A percentile compares a stretch with the other conserved stretches of the same genome.
Conservation (phyloP, 2,113 vertebrate species). For the Microcebus ravelobensis region DNA sequence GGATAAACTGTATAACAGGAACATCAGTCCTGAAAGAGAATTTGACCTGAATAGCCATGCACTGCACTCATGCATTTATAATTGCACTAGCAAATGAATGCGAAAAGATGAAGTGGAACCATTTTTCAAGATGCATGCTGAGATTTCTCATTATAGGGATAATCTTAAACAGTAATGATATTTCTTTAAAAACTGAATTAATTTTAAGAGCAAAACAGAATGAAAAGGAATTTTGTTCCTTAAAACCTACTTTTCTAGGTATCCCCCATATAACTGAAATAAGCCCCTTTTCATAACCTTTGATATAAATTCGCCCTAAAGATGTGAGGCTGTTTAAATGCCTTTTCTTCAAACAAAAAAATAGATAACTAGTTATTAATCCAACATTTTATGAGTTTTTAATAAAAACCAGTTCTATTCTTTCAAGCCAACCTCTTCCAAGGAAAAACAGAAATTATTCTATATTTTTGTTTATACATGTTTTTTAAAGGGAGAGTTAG, state of each 20-base stretch:
- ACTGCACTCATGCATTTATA: slow-evolving; percentile 61
- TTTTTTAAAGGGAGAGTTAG: slow-evolving; percentile 50
- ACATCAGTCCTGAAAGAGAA: slow-evolving; percentile 63
- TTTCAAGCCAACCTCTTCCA: slow-evolving; percentile 25
- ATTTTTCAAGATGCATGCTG: slow-evolving; percentile 61
- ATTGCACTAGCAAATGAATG: slow-evolving; percentile 22
- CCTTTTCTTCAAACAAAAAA: slow-evolving; percentile 3
- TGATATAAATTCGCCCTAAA: neutral
- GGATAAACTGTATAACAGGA: slow-evolving; percentile 58
- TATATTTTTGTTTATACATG: slow-evolving; percentile 23
- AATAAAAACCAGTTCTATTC: slow-evolving; percentile 36
- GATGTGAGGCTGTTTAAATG: neutral
- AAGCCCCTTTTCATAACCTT: neutral
- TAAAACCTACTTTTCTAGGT: neutral
- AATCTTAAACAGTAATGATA: slow-evolving; percentile 54
- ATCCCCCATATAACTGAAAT: neutral
- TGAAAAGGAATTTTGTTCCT: neutral
- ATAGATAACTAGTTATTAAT: neutral
- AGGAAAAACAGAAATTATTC: neutral
- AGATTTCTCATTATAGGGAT: slow-evolving; percentile 69
- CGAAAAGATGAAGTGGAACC: slow-evolving; percentile 43
- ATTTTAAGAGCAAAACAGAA: slow-evolving; percentile 47
- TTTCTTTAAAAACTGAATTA: slow-evolving; percentile 53
- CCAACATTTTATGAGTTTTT: neutral
- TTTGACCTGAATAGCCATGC: slow-evolving; percentile 64